A percentile compares a stretch with the other conserved stretches of the same genome.
These are phyloP conservation scores for Leptinotarsa haldemani DNA, from an alignment of 2,888 invertebrate species.

Conservation along the genomic window DNA sequence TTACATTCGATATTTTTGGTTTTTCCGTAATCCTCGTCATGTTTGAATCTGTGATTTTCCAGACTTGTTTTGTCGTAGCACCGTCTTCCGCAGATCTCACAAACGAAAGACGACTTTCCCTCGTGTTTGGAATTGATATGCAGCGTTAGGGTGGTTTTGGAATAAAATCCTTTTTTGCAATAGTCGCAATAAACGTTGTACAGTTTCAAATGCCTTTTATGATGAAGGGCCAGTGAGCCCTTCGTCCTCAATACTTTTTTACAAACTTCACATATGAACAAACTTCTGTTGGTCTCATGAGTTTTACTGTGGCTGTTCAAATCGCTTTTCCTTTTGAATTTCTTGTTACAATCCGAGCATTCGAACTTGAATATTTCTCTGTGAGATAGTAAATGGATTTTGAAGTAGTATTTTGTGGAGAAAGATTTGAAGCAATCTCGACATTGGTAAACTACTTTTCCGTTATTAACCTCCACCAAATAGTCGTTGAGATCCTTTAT, in stretches of 20 bases:
- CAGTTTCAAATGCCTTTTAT: slow-evolving; percentile 54
- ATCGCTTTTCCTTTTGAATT: slow-evolving; percentile 45
- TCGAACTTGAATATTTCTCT: slow-evolving; percentile 29
- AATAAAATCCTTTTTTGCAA: slow-evolving; percentile 52
- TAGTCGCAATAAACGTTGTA: slow-evolving; percentile 54
- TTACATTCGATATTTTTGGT: slow-evolving; percentile 51
- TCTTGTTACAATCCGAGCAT: slow-evolving; percentile 40
- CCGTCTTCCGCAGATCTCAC: slow-evolving; percentile 53
- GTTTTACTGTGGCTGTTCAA: slow-evolving; percentile 39
- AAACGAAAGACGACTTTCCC: slow-evolving; percentile 51
- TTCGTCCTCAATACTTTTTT: slow-evolving; percentile 67
- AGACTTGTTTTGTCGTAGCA: slow-evolving; percentile 52
- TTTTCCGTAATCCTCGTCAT: slow-evolving; percentile 48
- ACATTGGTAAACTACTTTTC: slow-evolving; percentile 66
- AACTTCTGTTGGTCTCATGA: slow-evolving; percentile 45
- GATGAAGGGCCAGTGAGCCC: slow-evolving; percentile 47
- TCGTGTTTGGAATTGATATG: slow-evolving; percentile 52
- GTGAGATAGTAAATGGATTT: slow-evolving; percentile 41
- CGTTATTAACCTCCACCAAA: slow-evolving; percentile 49
- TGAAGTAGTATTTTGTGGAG: slow-evolving; percentile 67
- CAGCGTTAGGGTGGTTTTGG: slow-evolving; percentile 42
- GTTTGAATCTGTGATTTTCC: slow-evolving; percentile 51
- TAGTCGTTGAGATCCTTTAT: slow-evolving; percentile 31
- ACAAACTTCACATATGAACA: slow-evolving; percentile 67
- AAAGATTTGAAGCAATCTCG: slow-evolving; percentile 69